A percentile compares a stretch with the other conserved stretches of the same genome.
These are phyloP conservation scores for Tachycineta bicolor DNA, from an alignment of 2,113 vertebrate species.

Conservation along the genomic window DNA sequence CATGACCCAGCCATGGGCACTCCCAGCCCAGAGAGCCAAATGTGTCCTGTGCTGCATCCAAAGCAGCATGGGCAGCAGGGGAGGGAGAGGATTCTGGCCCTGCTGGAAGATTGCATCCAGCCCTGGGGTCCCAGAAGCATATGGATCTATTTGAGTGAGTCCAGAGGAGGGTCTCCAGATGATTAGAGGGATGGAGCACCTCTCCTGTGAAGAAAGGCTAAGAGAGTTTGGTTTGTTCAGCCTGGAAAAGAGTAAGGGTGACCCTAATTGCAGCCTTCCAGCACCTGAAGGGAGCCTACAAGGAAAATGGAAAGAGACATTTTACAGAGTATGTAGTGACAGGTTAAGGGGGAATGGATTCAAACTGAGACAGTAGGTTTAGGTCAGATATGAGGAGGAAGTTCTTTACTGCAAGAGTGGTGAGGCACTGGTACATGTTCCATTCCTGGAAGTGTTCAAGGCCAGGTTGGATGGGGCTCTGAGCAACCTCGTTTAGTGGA, in stretches of 20 bases:
- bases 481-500: neutral
- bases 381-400: neutral
- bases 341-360: neutral
- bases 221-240: neutral
- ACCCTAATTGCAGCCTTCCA: neutral
- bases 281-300: neutral
- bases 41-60: neutral
- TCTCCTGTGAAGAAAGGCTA: neutral
- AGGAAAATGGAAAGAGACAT: neutral
- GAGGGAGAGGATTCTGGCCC: neutral
- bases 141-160: rapidly evolving
- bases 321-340: neutral
- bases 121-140: neutral
- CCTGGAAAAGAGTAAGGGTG: neutral
- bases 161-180: neutral
- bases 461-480: neutral
- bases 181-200: neutral
- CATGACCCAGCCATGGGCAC: neutral
- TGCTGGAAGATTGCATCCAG: neutral
- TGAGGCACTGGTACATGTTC: neutral
- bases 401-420: neutral
- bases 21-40: neutral
- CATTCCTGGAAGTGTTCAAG: neutral
- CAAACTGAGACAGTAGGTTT: neutral
- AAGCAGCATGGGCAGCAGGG: neutral